Conservation (phyloP, 1,140 invertebrate species). For the Drosophila carrolli region DNA sequence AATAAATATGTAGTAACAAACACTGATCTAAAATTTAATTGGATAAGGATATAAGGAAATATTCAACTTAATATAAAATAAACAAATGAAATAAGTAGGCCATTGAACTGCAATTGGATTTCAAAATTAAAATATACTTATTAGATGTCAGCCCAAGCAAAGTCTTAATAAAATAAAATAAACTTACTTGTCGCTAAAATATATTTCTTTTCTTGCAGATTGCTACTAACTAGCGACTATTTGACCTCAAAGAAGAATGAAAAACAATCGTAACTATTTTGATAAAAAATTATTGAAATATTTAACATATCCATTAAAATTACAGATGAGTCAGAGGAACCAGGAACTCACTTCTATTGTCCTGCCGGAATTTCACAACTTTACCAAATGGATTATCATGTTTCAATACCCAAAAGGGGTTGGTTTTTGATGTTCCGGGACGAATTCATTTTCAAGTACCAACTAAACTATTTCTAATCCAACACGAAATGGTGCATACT, state of each 20-base stretch:
- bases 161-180: too few species aligned
- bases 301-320: not conserved
- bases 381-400: slow-evolving; percentile 30
- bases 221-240: not conserved
- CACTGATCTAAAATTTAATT: too few species aligned
- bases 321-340: slow-evolving; percentile 27
- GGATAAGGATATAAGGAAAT: too few species aligned
- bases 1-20: too few species aligned
- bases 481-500: slow-evolving; percentile 79
- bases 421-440: not conserved
- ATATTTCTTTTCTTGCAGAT: not conserved
- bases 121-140: too few species aligned
- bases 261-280: slow-evolving; percentile 6
- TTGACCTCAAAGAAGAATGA: not conserved
- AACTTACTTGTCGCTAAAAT: too few species aligned
- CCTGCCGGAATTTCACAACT: slow-evolving; percentile 38
- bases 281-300: not conserved
- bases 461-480: slow-evolving; percentile 28
- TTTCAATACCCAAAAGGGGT: not conserved
- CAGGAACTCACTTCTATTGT: not conserved
- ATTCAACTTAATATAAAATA: too few species aligned
- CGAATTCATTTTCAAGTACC: slow-evolving; percentile 1
- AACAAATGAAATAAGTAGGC: too few species aligned
- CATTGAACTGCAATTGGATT: too few species aligned
- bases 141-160: too few species aligned